Base-by-base conservation (phyloP, 2,797 vertebrate species). In the Sebastes taczanowskii region DNA sequence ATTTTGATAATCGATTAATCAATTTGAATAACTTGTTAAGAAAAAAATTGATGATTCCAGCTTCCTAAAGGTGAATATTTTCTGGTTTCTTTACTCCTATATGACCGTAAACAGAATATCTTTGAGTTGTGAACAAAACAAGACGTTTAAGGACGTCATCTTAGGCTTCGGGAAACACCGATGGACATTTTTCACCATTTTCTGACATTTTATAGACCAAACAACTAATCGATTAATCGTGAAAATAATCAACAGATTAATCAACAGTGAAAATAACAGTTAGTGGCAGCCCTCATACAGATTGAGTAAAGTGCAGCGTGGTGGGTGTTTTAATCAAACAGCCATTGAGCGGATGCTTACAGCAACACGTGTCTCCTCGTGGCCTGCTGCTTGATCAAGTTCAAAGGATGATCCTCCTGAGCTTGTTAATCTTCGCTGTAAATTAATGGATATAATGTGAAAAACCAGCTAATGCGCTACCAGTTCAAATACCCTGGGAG, bases 101-200 rank as follows among this genome's bases (percentile, higher is more conserved):
- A 18, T 18, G 42, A 46, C 0, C 16, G 7, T 46, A 8, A 46
- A 46, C 0, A 0, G 7, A 46, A 46, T 46, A 46, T 46, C 42
- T 46, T 46, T 46, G 16, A 46, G 16, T 46, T 49, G 46, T 49
- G 46, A 20, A 49, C 46, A 49, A 49, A 49, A 49, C 18, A 20
- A 49, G 46, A 9, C 46, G 0, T 20, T 4, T 49, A 1, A 49
- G 46, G 46, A 49, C 7, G 46, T 49, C 18, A 20, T 49, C 2
- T 49, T 49, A 7, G 46, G 46, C 18, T 49, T 49, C 9, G 18
- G 46, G 18, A 49, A 49, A 49, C 46, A 49, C 42, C 1, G 42
- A 46, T 46, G 16, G 42, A 46, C 7, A 46, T 46, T 46, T 46
- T 2, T 46, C 16, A 46, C 46, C 46, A 49, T 20, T 49, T 49